Evolutionary conservation across 1,140 invertebrate species (phyloP).

Genomic region (Trachymyrmex septentrionalis): DNA sequence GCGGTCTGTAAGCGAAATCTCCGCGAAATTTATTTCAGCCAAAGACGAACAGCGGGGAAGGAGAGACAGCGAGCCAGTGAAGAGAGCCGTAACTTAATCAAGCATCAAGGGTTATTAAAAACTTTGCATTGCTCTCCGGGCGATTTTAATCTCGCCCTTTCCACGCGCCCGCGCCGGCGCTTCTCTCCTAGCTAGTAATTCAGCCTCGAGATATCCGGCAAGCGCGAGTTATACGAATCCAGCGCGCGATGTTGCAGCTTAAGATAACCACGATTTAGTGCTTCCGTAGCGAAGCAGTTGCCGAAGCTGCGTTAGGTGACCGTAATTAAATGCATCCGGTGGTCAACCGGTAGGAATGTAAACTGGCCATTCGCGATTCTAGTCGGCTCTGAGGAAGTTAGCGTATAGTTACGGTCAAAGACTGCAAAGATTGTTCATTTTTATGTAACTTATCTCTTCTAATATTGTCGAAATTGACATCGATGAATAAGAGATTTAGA

Average conservation of each 20-base stretch:
- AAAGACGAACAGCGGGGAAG: constrained; percentile 60
- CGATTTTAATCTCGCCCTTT: constrained; percentile 82
- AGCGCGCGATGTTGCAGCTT: constrained; percentile 78
- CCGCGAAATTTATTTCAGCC: constrained; percentile 71
- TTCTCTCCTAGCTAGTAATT: constrained; percentile 70
- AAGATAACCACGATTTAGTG: constrained; percentile 82
- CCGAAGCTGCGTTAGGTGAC: constrained; percentile 76
- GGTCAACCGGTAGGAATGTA: constrained; percentile 66
- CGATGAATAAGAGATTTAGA: not conserved
- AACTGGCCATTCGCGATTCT: constrained; percentile 66
- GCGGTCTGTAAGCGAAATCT: constrained; percentile 69
- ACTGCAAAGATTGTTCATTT: constrained; percentile 52
- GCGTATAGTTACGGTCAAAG: constrained; percentile 5
- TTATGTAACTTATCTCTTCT: constrained; percentile 4
- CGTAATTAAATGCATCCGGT: constrained; percentile 80
- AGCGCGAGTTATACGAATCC: constrained; percentile 82
- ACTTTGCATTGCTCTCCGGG: constrained; percentile 80
- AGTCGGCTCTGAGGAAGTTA: not conserved
- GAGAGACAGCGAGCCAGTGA: constrained; percentile 62
- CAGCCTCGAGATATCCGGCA: constrained; percentile 78
- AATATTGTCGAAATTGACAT: not conserved
- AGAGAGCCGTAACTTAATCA: constrained; percentile 81
- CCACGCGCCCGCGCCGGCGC: constrained; percentile 42
- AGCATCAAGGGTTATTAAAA: constrained; percentile 84
- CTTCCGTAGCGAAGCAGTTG: constrained; percentile 76